Evolutionary conservation across 2,113 vertebrate genomes (phyloP), one percentile per base, ranked within the genome.

Genomic region (Protobothrops flavoviridis): DNA sequence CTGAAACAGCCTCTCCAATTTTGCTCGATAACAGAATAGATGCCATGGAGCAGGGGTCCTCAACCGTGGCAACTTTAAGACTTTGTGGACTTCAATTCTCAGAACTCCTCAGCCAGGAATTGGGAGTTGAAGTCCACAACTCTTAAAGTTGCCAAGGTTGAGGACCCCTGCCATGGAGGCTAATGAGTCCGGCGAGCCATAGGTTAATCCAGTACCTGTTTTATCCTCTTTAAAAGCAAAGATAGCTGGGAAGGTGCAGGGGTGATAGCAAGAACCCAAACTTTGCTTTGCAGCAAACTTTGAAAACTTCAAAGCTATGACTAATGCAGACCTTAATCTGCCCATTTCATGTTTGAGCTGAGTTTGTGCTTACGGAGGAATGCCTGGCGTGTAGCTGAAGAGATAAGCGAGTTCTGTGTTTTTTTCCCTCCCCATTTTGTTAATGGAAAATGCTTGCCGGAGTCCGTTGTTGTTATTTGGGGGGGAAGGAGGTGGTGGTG

Each of bases 291-390:
- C 15, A 11, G 52, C 21, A 50, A 26, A 53, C 45, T 89, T 85
- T 89, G 87, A 48, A 20, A 61, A 85, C 69, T 50, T 86, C 88
- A 94, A 61, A 88, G 53, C 8, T 23, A 26, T 61, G 56, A 89
- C 57, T 48, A 74, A 91, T 81, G 90, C 24, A 12, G 29, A 24
- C 89, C 48, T 48, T 74, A 85, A 52, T 93, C 93, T 89, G n/a
- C 69, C 64, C 87, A 61, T 89, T 91, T 94, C 85, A 89, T 94
- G 91, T 50, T 91, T 69, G 57, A 61, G 53, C 56, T 52, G 61
- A 26, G 45, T 53, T 91, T 85, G 90, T 85, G 45, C 2, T n/a
- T 43, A 43, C 11, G 48, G 93, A 89, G 55, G n/a, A 89, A 53
- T 91, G 61, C 45, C 87, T 85, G 48, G 53, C 43, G 15, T 21